These are phyloP conservation scores for Acipenser transmontanus DNA, from an alignment of 2,797 vertebrate genomes.

Conservation along the genomic window DNA sequence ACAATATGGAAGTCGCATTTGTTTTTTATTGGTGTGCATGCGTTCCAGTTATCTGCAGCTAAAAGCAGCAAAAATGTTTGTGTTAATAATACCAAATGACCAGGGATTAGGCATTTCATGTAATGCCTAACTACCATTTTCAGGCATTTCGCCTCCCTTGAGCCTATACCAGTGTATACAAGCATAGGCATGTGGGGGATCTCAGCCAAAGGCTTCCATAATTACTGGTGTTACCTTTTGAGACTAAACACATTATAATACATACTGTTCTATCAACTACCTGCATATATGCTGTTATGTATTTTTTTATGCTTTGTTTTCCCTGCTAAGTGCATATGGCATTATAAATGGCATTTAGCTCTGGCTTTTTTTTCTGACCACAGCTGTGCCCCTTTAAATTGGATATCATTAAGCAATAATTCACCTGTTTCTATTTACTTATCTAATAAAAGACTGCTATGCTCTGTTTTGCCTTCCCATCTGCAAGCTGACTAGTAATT, in stretches of 20 bases:
- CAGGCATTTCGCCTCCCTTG: too few relatives aligned
- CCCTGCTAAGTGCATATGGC: slow-evolving; percentile 51
- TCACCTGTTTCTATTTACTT: slow-evolving; percentile 42
- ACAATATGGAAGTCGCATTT: too few relatives aligned
- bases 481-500: slow-evolving; percentile 23
- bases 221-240: slow-evolving; percentile 37
- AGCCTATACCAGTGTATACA: slow-evolving; percentile 2
- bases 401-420: slow-evolving; percentile 60
- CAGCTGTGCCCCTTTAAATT: slow-evolving; percentile 65
- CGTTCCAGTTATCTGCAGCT: too few relatives aligned
- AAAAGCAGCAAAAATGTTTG: too few relatives aligned
- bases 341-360: slow-evolving; percentile 55
- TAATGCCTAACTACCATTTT: too few relatives aligned
- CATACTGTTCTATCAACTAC: slow-evolving; percentile 67
- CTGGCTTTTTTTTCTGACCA: slow-evolving; percentile 26
- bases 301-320: slow-evolving; percentile 12
- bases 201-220: slow-evolving; percentile 26
- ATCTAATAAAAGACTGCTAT: slow-evolving; percentile 27
- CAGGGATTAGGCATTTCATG: too few relatives aligned
- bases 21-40: too few relatives aligned
- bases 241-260: slow-evolving; percentile 67
- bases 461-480: slow-evolving; percentile 23
- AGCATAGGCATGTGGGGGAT: slow-evolving; percentile 47
- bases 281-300: slow-evolving; percentile 58
- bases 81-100: too few relatives aligned